Base-by-base conservation (phyloP, 2,888 invertebrate genomes). In the Himalopsyche tibetana region DNA sequence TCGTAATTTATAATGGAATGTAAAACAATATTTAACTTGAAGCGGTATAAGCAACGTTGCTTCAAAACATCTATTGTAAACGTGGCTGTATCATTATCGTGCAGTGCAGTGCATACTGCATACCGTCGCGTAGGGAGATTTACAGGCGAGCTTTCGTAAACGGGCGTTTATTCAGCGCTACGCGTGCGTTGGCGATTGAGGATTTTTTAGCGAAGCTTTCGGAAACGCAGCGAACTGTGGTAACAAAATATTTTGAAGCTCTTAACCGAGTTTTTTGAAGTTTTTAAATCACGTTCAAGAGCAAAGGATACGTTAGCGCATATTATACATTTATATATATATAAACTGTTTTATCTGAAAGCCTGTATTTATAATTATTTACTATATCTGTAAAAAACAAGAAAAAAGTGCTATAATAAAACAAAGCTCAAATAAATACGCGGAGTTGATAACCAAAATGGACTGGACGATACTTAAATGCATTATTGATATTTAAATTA, bases 41-140 rank as follows among this genome's bases (percentile, higher is more conserved):
- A 63, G 63, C 63, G 28, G 63, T 28, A 63, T 63, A 9, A 19
- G 11, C 63, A 5, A 19, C 56, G 56, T 3, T 6, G 17, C 3
- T 4, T n/a, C n/a, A 56, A 56, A 63, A 19, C 28, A 28, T 19
- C 28, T n/a, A 63, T 1, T 11, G 63, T 6, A 4, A 11, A 2
- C 19, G 2, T 28, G 19, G 63, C 19, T 28, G 11, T 28, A 19
- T 19, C 19, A 28, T 19, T 63, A 63, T 63, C 28, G 63, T 28
- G 6, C 63, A 19, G 11, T 19, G 28, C 63, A 19, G 63, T 2
- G 63, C 63, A 63, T 63, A 63, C 63, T 2, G 63, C 63, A 63
- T 63, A 63, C 63, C 63, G 28, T 63, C 19, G 63, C 63, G 63
- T 19, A 63, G 63, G 63, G 8, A 63, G 63, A 63, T 63, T 63